These are phyloP conservation scores for Micropterix aruncella DNA, from an alignment of 2,888 invertebrate genomes.

Conservation along the genomic window DNA sequence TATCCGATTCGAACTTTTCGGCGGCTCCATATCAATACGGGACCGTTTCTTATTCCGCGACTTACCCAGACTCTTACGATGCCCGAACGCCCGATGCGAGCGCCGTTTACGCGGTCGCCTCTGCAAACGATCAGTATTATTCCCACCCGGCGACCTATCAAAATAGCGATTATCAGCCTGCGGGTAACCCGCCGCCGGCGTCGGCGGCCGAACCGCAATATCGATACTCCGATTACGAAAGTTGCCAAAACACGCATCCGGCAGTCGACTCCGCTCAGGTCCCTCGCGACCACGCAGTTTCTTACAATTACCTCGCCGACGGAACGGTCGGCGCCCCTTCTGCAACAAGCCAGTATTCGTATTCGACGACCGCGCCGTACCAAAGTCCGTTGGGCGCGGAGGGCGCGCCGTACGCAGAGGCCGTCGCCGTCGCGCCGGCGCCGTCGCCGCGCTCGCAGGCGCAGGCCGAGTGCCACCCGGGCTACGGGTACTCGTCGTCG, in stretches of 20 bases:
- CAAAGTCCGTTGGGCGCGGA: constrained; percentile 9
- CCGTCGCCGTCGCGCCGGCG: no score
- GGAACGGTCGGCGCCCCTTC: constrained; percentile 3
- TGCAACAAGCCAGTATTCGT: constrained; percentile 7
- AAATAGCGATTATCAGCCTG: no score
- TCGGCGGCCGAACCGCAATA: constrained; percentile 1
- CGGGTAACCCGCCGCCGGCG: constrained; percentile 7
- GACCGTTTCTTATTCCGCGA: not conserved
- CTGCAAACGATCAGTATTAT: not conserved
- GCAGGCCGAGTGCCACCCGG: constrained; percentile 42
- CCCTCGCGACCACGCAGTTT: constrained; percentile 6
- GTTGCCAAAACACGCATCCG: constrained; percentile 8
- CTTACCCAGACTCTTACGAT: not conserved
- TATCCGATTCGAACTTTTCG: constrained; percentile 2
- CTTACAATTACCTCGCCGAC: constrained; percentile 5
- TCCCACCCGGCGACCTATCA: not conserved
- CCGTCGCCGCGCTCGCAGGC: constrained; percentile 11
- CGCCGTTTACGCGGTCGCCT: not conserved
- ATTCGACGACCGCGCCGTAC: constrained; percentile 10
- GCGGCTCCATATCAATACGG: not conserved
- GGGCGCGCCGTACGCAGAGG: constrained; percentile 3
- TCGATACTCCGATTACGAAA: constrained; percentile 5
- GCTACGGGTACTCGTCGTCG: constrained; percentile 40
- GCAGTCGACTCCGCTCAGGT: constrained; percentile 5
- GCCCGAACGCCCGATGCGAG: not conserved